Percentiles rank a stretch among this genome's conserved stretches.
These are phyloP conservation scores for Carcharodon carcharias DNA, from an alignment of 2,797 vertebrate species.

Conservation along the genomic window DNA sequence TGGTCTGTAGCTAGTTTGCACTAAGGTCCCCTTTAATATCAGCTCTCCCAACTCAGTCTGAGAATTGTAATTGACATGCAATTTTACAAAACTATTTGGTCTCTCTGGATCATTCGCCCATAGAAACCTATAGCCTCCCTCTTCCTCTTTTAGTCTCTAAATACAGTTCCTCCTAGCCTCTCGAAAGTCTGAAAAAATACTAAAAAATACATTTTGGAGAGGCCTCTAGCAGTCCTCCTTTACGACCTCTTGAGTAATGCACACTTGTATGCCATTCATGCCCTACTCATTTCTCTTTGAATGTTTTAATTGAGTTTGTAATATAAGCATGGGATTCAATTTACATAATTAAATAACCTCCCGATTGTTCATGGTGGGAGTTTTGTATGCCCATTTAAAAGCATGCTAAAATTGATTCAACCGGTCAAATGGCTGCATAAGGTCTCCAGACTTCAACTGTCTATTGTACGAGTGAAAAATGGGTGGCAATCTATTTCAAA, in stretches of 20 bases:
- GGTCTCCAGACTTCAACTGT: neutral
- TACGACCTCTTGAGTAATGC: neutral
- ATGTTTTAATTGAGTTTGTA: neutral
- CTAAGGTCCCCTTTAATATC: too few species aligned
- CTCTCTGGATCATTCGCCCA: neutral
- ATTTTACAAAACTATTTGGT: neutral
- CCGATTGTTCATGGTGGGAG: neutral
- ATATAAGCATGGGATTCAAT: neutral
- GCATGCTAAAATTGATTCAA: neutral
- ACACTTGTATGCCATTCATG: neutral
- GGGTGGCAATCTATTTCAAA: neutral
- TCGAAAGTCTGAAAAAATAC: neutral
- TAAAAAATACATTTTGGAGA: neutral
- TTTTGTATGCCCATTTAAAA: neutral
- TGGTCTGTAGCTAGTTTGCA: too few species aligned
- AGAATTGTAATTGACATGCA: too few species aligned
- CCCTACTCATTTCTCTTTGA: neutral
- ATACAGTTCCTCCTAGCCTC: neutral
- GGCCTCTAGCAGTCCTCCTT: neutral
- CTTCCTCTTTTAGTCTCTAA: neutral
- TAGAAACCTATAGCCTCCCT: neutral
- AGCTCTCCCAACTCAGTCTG: too few species aligned
- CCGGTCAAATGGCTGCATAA: neutral
- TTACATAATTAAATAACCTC: neutral
- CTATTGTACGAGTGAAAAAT: neutral